Conservation (phyloP, 1,140 invertebrate species). For the Bursaphelenchus mucronatus region DNA sequence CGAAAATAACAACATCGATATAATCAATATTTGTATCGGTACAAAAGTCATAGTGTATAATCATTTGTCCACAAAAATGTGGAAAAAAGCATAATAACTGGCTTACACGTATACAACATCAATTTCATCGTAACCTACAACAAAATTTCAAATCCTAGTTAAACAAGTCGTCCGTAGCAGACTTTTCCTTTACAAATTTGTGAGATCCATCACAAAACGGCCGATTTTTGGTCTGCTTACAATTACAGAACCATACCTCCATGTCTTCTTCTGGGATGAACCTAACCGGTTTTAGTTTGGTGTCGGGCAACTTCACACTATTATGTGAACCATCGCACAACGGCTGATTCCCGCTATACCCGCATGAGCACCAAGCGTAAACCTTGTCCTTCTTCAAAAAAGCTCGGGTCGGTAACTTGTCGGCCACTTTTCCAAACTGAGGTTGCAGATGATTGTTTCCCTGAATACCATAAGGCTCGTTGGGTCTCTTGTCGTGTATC, state of each 20-base stretch:
- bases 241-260: conserved; percentile 95
- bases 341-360: conserved; percentile 78
- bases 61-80: neutral
- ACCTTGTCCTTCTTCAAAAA: conserved; percentile 69
- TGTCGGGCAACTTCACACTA: conserved; percentile 67
- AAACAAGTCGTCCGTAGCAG: conserved; percentile 43
- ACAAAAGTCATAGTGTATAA: neutral
- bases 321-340: conserved; percentile 90
- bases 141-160: conserved; percentile 29
- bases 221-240: conserved; percentile 86
- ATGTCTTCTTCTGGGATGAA: conserved; percentile 81
- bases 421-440: conserved; percentile 49
- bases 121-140: neutral
- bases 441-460: conserved; percentile 57
- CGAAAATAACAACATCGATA: no score
- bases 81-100: neutral
- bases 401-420: conserved; percentile 54
- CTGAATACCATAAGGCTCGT: conserved; percentile 54
- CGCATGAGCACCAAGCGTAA: conserved; percentile 92
- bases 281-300: conserved; percentile 68
- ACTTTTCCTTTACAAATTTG: conserved; percentile 50
- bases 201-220: conserved; percentile 98
- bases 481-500: conserved; percentile 56
- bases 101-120: no score
- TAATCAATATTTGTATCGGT: no score